Evolutionary conservation across 2,113 vertebrate genomes (phyloP).

Genomic region (Ondatra zibethicus): DNA sequence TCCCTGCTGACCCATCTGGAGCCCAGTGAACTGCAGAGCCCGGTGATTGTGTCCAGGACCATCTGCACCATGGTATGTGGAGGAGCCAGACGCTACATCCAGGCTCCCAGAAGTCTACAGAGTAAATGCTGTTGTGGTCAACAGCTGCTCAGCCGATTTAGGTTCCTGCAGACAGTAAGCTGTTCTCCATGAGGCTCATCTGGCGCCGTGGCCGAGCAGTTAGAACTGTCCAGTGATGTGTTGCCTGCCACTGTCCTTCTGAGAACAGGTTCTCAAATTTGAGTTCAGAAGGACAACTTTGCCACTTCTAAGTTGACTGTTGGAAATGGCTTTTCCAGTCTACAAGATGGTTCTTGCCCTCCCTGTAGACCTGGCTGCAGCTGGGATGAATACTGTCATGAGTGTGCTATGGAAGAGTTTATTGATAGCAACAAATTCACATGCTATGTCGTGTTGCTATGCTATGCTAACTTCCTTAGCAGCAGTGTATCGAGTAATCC

Average conservation of each 20-base stretch:
- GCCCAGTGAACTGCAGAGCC: constrained; percentile 48
- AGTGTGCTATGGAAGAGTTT: background rate
- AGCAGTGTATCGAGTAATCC: background rate
- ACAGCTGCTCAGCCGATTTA: background rate
- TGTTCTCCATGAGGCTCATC: background rate
- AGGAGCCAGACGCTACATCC: background rate
- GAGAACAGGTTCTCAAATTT: background rate
- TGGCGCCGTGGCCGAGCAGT: background rate
- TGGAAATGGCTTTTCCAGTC: background rate
- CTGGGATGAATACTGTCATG: background rate
- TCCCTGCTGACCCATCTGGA: constrained; percentile 79
- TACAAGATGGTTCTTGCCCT: background rate
- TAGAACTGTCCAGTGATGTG: background rate
- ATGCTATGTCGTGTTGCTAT: background rate
- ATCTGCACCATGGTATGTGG: constrained; percentile 83
- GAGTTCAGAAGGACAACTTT: background rate
- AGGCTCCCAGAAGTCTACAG: background rate
- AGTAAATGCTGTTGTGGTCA: background rate
- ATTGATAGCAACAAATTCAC: background rate
- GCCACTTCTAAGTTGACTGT: background rate
- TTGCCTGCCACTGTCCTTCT: background rate
- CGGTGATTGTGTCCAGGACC: constrained; percentile 76
- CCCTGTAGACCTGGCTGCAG: background rate
- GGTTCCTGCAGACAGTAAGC: too few relatives aligned
- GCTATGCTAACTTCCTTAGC: background rate